Percentiles rank a stretch among this genome's conserved stretches.
These are phyloP conservation scores for Falco cherrug DNA, from an alignment of 2,797 vertebrate species.

Conservation along the genomic window DNA sequence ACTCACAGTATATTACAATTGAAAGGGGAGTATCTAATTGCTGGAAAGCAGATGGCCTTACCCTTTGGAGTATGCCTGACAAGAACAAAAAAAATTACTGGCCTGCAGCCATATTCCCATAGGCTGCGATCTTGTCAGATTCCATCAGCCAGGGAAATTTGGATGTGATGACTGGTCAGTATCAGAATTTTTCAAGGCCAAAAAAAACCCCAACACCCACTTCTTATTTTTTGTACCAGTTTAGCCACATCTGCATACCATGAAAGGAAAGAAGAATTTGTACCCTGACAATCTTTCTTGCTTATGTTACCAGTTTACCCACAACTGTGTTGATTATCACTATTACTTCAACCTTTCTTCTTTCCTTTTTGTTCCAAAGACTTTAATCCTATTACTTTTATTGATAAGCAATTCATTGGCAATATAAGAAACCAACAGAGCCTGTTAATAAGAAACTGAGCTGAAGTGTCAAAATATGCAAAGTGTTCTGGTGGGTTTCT, in stretches of 20 bases:
- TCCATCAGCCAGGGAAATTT: conserved; percentile 37
- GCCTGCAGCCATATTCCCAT: conserved; percentile 34
- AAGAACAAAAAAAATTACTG: conserved; percentile 43
- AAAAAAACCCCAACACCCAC: not conserved
- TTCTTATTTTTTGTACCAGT: not conserved
- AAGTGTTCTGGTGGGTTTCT: not conserved
- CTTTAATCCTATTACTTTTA: not conserved
- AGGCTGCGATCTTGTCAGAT: conserved; percentile 22
- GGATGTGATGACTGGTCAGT: conserved; percentile 24
- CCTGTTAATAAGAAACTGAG: not conserved
- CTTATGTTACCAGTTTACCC: not conserved
- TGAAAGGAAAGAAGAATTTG: not conserved
- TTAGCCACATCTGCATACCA: not conserved
- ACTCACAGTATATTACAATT: conserved; percentile 44
- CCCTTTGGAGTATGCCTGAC: conserved; percentile 55
- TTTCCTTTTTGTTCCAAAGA: not conserved
- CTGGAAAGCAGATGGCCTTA: conserved; percentile 66
- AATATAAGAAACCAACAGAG: not conserved
- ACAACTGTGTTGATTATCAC: not conserved
- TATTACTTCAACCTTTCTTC: not conserved
- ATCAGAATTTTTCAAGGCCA: conserved; percentile 31
- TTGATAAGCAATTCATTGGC: not conserved
- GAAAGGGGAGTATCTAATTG: conserved; percentile 61
- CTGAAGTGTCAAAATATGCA: not conserved
- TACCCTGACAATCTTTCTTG: not conserved